phyloP scores from a whole-genome alignment of 2,888 invertebrate species.

The Netelia melanura region DNA sequence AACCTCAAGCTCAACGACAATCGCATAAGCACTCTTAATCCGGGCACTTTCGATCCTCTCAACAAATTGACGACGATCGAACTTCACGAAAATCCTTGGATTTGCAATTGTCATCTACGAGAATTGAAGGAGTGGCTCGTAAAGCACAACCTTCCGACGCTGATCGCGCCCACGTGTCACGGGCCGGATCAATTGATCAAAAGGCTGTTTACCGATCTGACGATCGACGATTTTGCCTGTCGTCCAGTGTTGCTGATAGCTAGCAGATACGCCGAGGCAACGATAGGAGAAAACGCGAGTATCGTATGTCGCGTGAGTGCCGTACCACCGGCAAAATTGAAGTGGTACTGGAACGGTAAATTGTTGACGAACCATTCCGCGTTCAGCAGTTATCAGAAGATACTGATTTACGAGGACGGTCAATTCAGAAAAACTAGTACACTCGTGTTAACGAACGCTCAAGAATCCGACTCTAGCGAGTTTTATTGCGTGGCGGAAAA shows the following conservation, averaged over 20 bases:
- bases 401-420: conserved; percentile 92
- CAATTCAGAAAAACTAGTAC: conserved; percentile 91
- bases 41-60: conserved; percentile 90
- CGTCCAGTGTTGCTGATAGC: conserved; percentile 92
- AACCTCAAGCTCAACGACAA: conserved; percentile 93
- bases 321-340: conserved; percentile 92
- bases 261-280: conserved; percentile 91
- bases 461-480: conserved; percentile 93
- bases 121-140: conserved; percentile 93
- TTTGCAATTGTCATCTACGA: conserved; percentile 93
- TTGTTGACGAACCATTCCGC: conserved; percentile 91
- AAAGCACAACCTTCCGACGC: conserved; percentile 90
- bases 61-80: conserved; percentile 92
- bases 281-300: conserved; percentile 94
- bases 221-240: conserved; percentile 94
- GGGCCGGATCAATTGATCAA: conserved; percentile 90
- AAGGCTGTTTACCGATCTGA: conserved; percentile 91
- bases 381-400: conserved; percentile 92
- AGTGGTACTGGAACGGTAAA: conserved; percentile 95
- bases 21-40: conserved; percentile 90
- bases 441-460: conserved; percentile 92
- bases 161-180: conserved; percentile 92
- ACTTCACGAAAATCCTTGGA: conserved; percentile 95
- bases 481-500: conserved; percentile 97
- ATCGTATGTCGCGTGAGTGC: conserved; percentile 93